Conservation (phyloP, 1,140 invertebrate genomes). For the Tribolium castaneum region DNA sequence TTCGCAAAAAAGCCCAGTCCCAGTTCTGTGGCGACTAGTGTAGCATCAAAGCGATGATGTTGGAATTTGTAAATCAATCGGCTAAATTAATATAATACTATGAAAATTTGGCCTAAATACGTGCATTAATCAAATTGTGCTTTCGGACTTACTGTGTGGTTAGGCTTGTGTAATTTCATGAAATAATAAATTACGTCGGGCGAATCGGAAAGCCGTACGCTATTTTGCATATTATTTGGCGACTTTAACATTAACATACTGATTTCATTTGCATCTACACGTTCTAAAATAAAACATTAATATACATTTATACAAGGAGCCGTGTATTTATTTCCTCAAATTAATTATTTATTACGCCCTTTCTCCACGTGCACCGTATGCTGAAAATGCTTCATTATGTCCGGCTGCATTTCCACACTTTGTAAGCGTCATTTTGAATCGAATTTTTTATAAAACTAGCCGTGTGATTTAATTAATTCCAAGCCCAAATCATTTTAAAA, state of each 20-base stretch:
- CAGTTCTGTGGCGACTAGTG: too few species aligned
- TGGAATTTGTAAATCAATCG: background rate
- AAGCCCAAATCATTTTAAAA: background rate
- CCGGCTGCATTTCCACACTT: too few species aligned
- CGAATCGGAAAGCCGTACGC: constrained; percentile 12
- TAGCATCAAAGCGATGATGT: background rate
- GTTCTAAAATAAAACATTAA: constrained; percentile 31
- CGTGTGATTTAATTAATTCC: too few species aligned
- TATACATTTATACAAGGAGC: constrained; percentile 34
- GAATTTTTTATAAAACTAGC: too few species aligned
- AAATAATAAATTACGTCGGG: constrained; percentile 12
- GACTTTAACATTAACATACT: constrained; percentile 33
- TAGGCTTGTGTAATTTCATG: background rate
- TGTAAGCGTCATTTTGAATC: too few species aligned
- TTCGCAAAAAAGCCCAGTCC: too few species aligned
- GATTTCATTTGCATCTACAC: constrained; percentile 31
- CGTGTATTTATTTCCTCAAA: constrained; percentile 24
- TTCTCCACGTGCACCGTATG: background rate
- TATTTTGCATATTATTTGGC: constrained; percentile 33
- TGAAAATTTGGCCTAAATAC: background rate
- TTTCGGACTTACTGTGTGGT: background rate
- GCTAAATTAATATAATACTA: background rate
- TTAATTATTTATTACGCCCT: constrained; percentile 28
- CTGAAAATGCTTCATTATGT: background rate
- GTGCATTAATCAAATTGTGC: background rate